Evolutionary conservation across 53 echinoderm and acorn worm species (phyloP).

Genomic region (Mesocentrotus franciscanus): DNA sequence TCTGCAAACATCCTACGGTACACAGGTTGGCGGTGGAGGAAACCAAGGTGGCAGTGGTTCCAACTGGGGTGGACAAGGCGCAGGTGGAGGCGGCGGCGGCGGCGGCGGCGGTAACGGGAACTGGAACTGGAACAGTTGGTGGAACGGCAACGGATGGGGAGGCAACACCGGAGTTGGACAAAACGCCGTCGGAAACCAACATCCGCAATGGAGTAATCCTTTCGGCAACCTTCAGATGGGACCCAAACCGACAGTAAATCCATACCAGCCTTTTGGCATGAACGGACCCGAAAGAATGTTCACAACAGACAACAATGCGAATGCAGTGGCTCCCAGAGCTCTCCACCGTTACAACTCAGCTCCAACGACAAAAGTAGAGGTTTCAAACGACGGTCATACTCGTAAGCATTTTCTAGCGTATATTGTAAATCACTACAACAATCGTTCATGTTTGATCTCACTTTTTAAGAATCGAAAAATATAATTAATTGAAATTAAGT

Average conservation of each 20-base stretch:
- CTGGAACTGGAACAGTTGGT: neutral
- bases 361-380: constrained; percentile 28
- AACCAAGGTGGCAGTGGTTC: neutral
- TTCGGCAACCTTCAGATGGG: constrained; percentile 46
- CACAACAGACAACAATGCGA: neutral
- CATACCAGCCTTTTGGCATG: neutral
- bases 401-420: neutral
- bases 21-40: neutral
- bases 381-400: constrained; percentile 61
- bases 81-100: neutral
- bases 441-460: too few species aligned
- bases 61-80: constrained; percentile 21
- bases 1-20: neutral
- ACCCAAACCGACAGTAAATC: neutral
- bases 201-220: constrained; percentile 40
- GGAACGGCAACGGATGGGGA: constrained; percentile 18
- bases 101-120: neutral
- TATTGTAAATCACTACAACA: neutral
- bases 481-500: too few species aligned
- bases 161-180: neutral
- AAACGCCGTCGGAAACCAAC: neutral
- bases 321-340: neutral
- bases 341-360: constrained; percentile 4
- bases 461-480: too few species aligned
- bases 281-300: constrained; percentile 4